Conservation (phyloP, 2,888 invertebrate genomes). For the Tipula helvola region DNA sequence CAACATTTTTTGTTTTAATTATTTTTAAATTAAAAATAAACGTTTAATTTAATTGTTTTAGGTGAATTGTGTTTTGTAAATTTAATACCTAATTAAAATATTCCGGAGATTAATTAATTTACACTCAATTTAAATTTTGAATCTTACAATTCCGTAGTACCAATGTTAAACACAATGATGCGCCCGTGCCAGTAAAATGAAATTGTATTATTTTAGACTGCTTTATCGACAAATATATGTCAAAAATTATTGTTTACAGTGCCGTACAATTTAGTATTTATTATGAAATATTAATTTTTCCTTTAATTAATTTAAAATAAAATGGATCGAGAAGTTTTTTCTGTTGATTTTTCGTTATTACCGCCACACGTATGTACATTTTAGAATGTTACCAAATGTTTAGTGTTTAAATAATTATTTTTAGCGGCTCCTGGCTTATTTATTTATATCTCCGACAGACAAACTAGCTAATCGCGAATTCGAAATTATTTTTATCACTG, state of each 20-base stretch:
- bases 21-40: neutral
- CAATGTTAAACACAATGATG: neutral
- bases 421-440: too few species aligned
- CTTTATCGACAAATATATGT: neutral
- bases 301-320: neutral
- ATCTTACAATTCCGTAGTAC: neutral
- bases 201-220: neutral
- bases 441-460: too few species aligned
- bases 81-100: neutral
- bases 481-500: too few species aligned
- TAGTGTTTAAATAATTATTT: too few species aligned
- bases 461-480: too few species aligned
- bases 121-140: too few species aligned
- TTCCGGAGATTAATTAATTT: too few species aligned
- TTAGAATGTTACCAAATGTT: neutral
- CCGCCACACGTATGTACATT: neutral
- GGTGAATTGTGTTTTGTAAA: neutral
- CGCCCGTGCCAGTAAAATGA: neutral
- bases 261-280: too few species aligned
- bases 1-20: neutral
- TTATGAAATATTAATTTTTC: neutral
- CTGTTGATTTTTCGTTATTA: neutral
- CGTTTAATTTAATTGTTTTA: neutral
- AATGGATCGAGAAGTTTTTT: neutral
- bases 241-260: neutral